Conservation (phyloP, 1,140 invertebrate genomes). For the Sitodiplosis mosellana region DNA sequence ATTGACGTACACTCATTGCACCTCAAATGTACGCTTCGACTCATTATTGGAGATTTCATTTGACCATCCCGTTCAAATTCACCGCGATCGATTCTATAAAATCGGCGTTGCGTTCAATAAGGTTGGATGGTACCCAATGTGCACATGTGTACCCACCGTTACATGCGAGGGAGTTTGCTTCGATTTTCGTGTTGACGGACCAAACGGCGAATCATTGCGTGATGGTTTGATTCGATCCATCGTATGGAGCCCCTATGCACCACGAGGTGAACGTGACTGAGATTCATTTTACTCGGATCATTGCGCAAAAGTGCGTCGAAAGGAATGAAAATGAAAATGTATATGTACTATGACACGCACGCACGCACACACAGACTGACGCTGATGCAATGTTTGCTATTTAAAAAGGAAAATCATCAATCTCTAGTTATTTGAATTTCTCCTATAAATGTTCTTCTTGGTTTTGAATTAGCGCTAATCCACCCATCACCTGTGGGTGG, state of each 20-base stretch:
- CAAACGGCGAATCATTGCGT: conserved; percentile 36
- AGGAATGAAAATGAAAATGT: too few relatives aligned
- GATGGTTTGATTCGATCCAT: conserved; percentile 58
- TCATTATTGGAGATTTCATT: conserved; percentile 57
- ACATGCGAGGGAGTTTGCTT: conserved; percentile 47
- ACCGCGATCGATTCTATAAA: conserved; percentile 56
- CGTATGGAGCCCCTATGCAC: conserved; percentile 37
- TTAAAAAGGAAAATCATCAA: too few relatives aligned
- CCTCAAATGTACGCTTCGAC: conserved; percentile 43
- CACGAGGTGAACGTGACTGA: too few relatives aligned
- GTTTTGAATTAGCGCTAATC: too few relatives aligned
- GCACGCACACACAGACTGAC: too few relatives aligned
- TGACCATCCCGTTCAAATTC: conserved; percentile 53
- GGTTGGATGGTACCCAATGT: conserved; percentile 56
- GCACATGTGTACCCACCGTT: conserved; percentile 38
- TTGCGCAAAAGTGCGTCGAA: too few relatives aligned
- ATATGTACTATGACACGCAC: too few relatives aligned
- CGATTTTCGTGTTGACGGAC: conserved; percentile 48
- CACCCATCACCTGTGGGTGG: too few relatives aligned
- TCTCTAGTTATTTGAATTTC: too few relatives aligned
- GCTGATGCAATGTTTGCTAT: too few relatives aligned
- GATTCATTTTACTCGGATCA: too few relatives aligned
- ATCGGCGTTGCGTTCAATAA: conserved; percentile 66
- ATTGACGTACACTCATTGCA: conserved; percentile 62
- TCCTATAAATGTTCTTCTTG: too few relatives aligned